Base-by-base conservation (phyloP, 2,113 vertebrate genomes). In the Euleptes europaea region DNA sequence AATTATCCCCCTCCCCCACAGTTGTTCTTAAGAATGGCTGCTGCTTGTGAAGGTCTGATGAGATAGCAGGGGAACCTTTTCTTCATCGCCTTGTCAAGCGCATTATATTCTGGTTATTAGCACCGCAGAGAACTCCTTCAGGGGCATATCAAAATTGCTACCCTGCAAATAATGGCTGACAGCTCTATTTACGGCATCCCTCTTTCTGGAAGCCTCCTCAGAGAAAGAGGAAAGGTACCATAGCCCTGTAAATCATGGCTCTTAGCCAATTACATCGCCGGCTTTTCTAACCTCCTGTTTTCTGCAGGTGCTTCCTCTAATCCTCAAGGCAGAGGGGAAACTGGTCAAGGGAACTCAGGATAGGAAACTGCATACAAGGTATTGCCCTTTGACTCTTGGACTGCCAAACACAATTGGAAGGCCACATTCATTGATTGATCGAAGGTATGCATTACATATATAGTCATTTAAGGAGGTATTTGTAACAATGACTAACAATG, bases 1-100 rank as follows among this genome's bases (percentile, higher is more conserved):
- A 71, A 28, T 15, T 38, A 54, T 31, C 26, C 26, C 60, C 19
- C 19, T 31, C 47, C 10, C 10, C 47, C 35, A 11, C 66, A 33
- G 21, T 80, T 69, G 12, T 33, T 35, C n/a, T 17, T 66, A 40
- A 9, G 77, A 44, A 66, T 28, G 76, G 90, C 90, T 69, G 40
- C 4, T 44, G 72, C 44, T 35, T 11, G 2, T 38, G 23, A 21
- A 38, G 28, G 38, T 40, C 69, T 0, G 0, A 67, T 86, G 84
- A 88, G 76, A 75, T 51, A 73, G 88, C 80, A 86, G 79, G 35
- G 47, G 54, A 81, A 74, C 23, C 2, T n/a, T 83, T 79, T 85
- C 83, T 73, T 88, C 51, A 49, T 44, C 13, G n/a, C 84, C 57
- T 28, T 2, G 1, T 44, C 83, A 77, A 12, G 83, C 40, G 65